phyloP scores from a whole-genome alignment of 2,888 invertebrate species.

The Cryptus viduatorius region DNA sequence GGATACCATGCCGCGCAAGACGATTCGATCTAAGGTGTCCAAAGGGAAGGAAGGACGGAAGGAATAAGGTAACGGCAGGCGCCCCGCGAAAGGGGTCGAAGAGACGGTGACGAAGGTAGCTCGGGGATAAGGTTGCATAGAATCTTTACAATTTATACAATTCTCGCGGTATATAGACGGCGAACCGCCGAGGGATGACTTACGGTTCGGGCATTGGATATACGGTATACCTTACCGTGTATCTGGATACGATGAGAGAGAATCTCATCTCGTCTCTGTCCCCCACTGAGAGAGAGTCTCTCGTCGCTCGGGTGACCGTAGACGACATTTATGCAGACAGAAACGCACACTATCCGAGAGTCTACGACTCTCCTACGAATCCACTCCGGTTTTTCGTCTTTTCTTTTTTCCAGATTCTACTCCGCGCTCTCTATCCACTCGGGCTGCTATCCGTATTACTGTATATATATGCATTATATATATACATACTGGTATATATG shows the following conservation, averaged over 20 bases:
- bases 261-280: slow-evolving; percentile 41
- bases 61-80: slow-evolving; percentile 31
- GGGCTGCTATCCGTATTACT: background rate
- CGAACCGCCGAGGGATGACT: slow-evolving; percentile 38
- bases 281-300: background rate
- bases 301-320: slow-evolving; percentile 5
- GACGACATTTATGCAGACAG: slow-evolving; percentile 34
- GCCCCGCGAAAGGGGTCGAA: background rate
- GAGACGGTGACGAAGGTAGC: slow-evolving; percentile 12
- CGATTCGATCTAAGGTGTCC: background rate
- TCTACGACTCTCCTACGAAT: background rate
- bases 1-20: slow-evolving; percentile 31
- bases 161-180: slow-evolving; percentile 21
- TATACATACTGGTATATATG: slow-evolving; percentile 15
- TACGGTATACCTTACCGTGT: slow-evolving; percentile 8
- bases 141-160: slow-evolving; percentile 62
- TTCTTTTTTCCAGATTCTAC: background rate
- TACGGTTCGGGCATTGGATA: slow-evolving; percentile 25
- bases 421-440: background rate
- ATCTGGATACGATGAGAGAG: slow-evolving; percentile 34
- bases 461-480: slow-evolving; percentile 13
- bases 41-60: slow-evolving; percentile 49
- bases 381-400: background rate
- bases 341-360: slow-evolving; percentile 15
- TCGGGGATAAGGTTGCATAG: slow-evolving; percentile 50